Conservation (phyloP, 2,888 invertebrate species). For the Mycalesis mineus region DNA sequence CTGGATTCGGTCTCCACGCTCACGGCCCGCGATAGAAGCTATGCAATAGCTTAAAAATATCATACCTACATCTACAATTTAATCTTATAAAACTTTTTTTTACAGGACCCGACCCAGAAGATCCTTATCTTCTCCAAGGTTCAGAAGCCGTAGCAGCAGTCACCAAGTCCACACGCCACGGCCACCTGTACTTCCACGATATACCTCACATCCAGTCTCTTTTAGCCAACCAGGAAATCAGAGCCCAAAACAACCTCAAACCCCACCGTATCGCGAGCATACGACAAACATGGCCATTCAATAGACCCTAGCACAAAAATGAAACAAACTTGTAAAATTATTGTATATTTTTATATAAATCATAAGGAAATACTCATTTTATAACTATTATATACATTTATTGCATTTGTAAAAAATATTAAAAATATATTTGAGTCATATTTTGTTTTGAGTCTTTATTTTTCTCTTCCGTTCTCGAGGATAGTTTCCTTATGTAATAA, state of each 20-base stretch:
- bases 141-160: conserved; percentile 77
- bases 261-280: conserved; percentile 80
- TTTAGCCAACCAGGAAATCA: conserved; percentile 78
- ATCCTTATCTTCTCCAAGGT: conserved; percentile 80
- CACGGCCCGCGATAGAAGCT: too few relatives aligned
- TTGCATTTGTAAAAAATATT: conserved; percentile 20
- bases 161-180: conserved; percentile 71
- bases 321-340: conserved; percentile 31
- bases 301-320: conserved; percentile 54
- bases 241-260: conserved; percentile 78
- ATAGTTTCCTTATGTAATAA: too few relatives aligned
- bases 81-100: neutral
- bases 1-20: too few relatives aligned
- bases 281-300: conserved; percentile 79
- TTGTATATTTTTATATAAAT: conserved; percentile 27
- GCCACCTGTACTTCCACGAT: conserved; percentile 80
- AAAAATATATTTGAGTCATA: conserved; percentile 19
- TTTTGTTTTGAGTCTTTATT: conserved; percentile 5
- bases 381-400: conserved; percentile 16
- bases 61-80: too few relatives aligned
- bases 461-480: neutral
- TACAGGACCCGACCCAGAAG: conserved; percentile 38
- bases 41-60: too few relatives aligned
- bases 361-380: conserved; percentile 19
- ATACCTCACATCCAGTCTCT: conserved; percentile 81